Evolutionary conservation across 2,113 vertebrate species (phyloP), one percentile per base, ranked within the genome.

Genomic region (Clarias gariepinus): DNA sequence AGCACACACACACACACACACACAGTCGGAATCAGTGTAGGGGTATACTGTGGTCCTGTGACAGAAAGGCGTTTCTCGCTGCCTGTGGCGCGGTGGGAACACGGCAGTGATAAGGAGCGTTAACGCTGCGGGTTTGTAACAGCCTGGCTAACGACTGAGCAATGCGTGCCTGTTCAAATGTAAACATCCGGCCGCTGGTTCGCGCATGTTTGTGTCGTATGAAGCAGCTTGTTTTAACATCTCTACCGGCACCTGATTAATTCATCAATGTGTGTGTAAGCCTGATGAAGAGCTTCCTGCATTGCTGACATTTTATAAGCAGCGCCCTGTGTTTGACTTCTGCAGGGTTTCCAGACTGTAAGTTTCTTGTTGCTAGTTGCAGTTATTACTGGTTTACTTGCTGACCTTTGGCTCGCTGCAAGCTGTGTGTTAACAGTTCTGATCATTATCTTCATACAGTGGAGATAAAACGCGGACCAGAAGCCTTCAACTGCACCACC

Each of bases 121-220:
- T 66, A 18, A 41, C 64, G 30, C 28, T 36, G 36, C 57, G 33
- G 66, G n/a, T 9, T 23, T 73, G 36, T 6, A n/a, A 18, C 83
- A 36, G 25, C 9, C 81, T 81, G 80, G 61, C 69, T 61, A 82
- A 76, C 30, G 21, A 30, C 58, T 78, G 33, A 77, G 84, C 84
- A 10, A 78, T 85, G 84, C 3, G 11, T 7, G 47, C 47, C 33
- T 23, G 80, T 90, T 91, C 83, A 87, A 90, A 89, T 30, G 82
- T 90, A 90, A 91, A 91, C 91, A 91, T 89, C 89, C 90, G 84
- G 58, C 47, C 33, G 55, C 69, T 52, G 52, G 15, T 6, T 41
- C 2, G 23, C 61, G 79, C 81, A 52, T 63, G 76, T 66, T 28
- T 47, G 68, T 81, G 41, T 57, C 30, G n/a, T 53, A 21, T 55